These are phyloP conservation scores for Squalus acanthias DNA, from an alignment of 2,797 vertebrate species.

Conservation along the genomic window DNA sequence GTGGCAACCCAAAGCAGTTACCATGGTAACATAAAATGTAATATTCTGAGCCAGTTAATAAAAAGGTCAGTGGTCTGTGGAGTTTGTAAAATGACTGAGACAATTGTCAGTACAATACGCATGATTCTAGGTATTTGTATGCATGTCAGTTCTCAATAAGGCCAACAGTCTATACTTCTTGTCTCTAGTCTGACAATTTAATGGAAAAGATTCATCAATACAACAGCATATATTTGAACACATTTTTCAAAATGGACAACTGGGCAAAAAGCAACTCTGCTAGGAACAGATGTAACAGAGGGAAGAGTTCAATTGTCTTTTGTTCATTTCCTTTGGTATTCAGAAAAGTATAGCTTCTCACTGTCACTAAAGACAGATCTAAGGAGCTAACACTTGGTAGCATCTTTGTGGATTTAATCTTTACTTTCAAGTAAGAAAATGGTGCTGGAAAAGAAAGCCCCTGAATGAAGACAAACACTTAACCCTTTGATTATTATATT, in stretches of 20 bases:
- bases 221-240: not conserved
- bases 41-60: not conserved
- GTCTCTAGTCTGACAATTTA: not conserved
- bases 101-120: not conserved
- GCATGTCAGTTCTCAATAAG: not conserved
- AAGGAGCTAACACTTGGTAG: not conserved
- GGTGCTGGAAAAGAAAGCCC: not conserved
- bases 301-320: not conserved
- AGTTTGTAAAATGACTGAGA: not conserved
- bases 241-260: slow-evolving; percentile 23
- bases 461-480: not conserved
- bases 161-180: not conserved
- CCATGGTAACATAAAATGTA: slow-evolving; percentile 1
- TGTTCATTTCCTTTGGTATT: not conserved
- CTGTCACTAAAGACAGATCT: not conserved
- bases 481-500: not conserved
- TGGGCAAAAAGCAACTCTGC: not conserved
- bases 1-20: not conserved
- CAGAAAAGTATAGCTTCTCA: not conserved
- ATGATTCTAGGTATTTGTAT: slow-evolving; percentile 29
- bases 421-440: not conserved
- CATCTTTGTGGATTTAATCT: not conserved
- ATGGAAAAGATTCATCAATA: slow-evolving; percentile 29
- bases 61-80: not conserved
- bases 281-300: no score